Conservation (phyloP, 2,797 vertebrate genomes). For the Bradypodion ventrale region DNA sequence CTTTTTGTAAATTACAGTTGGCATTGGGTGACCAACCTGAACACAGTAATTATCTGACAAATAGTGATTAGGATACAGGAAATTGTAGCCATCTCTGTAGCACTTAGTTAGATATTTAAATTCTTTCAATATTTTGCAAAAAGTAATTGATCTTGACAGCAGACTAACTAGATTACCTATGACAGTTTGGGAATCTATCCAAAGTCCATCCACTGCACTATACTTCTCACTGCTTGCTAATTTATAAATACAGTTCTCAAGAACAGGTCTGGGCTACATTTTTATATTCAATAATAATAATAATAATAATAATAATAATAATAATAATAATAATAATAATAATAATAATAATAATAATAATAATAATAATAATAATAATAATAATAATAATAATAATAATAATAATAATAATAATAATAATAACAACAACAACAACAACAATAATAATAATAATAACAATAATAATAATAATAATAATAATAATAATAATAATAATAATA, state of each 20-base stretch:
- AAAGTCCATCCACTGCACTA: constrained; percentile 1
- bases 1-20: constrained; percentile 17
- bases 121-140: constrained; percentile 35
- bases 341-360: no score
- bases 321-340: no score
- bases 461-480: no score
- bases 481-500: no score
- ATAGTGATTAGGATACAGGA: constrained; percentile 17
- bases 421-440: no score
- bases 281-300: no score
- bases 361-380: no score
- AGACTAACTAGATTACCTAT: constrained; percentile 34
- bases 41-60: constrained; percentile 16
- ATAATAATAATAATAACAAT: no score
- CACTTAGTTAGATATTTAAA: constrained; percentile 41
- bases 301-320: no score
- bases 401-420: no score
- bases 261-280: not conserved
- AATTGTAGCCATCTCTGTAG: constrained; percentile 32
- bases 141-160: constrained; percentile 34
- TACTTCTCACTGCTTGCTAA: constrained; percentile 20
- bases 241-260: constrained; percentile 5
- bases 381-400: no score
- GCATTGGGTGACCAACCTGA: constrained; percentile 29
- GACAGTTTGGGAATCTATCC: constrained; percentile 27